These are phyloP conservation scores for Orthonyx spaldingii DNA, from an alignment of 2,113 vertebrate genomes.

Conservation along the genomic window DNA sequence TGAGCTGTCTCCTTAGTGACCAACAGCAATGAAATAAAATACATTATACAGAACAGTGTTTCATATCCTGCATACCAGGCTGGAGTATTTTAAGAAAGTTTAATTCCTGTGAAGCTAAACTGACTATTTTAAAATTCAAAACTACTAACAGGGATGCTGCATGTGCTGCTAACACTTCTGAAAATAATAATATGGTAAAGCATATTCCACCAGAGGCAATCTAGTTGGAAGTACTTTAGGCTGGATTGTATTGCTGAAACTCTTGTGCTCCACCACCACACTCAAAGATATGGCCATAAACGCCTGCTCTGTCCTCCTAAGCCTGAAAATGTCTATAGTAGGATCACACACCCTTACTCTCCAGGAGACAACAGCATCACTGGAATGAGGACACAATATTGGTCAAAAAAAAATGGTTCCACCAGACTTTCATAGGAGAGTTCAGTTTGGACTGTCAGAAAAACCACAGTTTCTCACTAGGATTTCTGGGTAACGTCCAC, in stretches of 20 bases:
- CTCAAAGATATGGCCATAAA: background rate
- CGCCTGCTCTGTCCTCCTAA: background rate
- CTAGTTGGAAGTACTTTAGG: background rate
- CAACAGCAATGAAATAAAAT: background rate
- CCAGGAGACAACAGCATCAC: background rate
- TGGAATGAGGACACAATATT: background rate
- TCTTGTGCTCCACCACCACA: background rate
- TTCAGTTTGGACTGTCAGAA: background rate
- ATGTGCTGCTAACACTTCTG: background rate
- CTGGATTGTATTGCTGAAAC: background rate
- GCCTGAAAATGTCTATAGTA: background rate
- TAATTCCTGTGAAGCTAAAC: background rate
- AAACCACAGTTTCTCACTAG: accelerated
- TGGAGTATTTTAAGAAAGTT: background rate
- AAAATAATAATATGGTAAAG: background rate
- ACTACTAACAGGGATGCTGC: background rate
- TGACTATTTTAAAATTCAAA: background rate
- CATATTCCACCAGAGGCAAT: background rate
- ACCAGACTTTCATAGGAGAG: background rate
- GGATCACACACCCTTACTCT: accelerated
- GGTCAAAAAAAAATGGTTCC: background rate
- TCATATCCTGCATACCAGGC: background rate
- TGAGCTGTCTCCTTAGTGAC: background rate
- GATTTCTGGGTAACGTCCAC: background rate
- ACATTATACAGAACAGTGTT: background rate